A percentile compares a stretch with the other conserved stretches of the same genome.
Evolutionary conservation across 2,113 vertebrate genomes (phyloP).

Genomic region (Plotosus lineatus): DNA sequence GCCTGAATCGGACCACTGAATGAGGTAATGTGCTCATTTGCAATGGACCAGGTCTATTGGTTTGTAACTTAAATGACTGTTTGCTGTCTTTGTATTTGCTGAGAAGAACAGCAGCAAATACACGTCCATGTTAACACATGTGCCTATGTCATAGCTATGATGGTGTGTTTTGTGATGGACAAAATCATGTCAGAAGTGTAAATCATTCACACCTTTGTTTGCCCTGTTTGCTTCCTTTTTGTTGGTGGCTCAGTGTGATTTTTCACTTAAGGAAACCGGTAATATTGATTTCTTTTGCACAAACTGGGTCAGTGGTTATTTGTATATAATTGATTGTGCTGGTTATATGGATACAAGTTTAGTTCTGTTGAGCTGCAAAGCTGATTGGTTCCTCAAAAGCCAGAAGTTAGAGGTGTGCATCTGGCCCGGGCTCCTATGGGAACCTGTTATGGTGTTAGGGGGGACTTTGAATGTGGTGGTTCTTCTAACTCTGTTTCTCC

Average conservation of each 20-base stretch:
- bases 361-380: neutral
- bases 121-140: neutral
- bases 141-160: neutral
- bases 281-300: neutral
- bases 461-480: too few species aligned
- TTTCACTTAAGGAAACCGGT: neutral
- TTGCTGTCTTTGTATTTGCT: constrained; percentile 43
- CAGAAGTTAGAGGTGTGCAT: neutral
- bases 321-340: neutral
- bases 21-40: constrained; percentile 72
- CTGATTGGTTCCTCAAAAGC: neutral
- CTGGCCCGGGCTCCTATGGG: neutral
- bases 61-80: constrained; percentile 62
- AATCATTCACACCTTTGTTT: neutral
- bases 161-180: neutral
- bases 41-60: constrained; percentile 58
- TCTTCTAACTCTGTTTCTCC: too few species aligned
- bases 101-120: neutral
- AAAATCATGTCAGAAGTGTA: neutral
- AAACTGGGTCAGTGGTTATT: neutral
- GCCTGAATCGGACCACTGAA: constrained; percentile 71
- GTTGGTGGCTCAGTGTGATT: neutral
- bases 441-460: too few species aligned
- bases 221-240: neutral
- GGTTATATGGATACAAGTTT: neutral